Percentiles rank a stretch among this genome's conserved stretches.
phyloP scores from a whole-genome alignment of 2,888 invertebrate species.

The Chelonus formosanus region DNA sequence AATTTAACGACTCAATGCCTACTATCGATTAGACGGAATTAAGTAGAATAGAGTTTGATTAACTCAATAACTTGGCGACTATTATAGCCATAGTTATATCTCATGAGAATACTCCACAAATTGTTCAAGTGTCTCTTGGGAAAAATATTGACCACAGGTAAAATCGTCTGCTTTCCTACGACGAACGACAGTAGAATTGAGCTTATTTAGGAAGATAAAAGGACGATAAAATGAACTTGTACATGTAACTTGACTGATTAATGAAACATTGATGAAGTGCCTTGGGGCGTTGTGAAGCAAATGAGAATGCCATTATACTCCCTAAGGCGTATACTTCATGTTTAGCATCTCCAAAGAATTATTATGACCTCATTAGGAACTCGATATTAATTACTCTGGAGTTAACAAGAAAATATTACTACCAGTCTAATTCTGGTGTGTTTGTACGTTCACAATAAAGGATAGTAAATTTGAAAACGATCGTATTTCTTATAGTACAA shows the following conservation, averaged over 20 bases:
- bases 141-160: constrained; percentile 2
- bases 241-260: constrained; percentile 39
- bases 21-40: background rate
- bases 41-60: background rate
- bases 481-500: no score
- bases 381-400: constrained; percentile 6
- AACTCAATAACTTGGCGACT: background rate
- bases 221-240: constrained; percentile 1
- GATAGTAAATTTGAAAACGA: no score
- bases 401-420: background rate
- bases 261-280: constrained; percentile 40
- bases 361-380: background rate
- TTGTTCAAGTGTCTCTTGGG: constrained; percentile 11
- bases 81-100: constrained; percentile 3
- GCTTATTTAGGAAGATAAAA: no score
- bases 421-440: background rate
- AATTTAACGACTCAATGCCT: no score
- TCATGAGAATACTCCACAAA: constrained; percentile 9
- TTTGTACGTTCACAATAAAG: background rate
- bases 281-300: constrained; percentile 10
- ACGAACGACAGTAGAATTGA: background rate
- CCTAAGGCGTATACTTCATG: background rate
- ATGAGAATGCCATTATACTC: constrained; percentile 16
- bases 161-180: background rate
- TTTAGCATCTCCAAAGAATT: constrained; percentile 15